phyloP scores from a whole-genome alignment of 2,888 invertebrate species.

The Ormyrus nitidulus region DNA sequence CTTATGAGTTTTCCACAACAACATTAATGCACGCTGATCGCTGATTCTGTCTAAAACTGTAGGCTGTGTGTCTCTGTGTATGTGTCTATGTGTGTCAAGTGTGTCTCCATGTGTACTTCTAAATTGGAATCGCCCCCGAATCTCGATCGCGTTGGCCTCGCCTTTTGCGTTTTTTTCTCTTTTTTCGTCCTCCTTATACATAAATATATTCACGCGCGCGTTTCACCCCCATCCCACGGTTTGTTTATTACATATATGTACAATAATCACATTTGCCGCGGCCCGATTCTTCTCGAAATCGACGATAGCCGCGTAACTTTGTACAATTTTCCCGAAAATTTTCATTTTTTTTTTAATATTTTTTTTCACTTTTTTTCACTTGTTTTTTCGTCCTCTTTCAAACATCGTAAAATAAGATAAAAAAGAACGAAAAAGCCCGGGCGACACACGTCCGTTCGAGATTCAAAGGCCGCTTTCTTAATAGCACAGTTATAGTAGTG shows the following conservation, averaged over 20 bases:
- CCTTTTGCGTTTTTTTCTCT: conserved; percentile 4
- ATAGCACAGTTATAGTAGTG: conserved; percentile 4
- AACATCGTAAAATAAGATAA: conserved; percentile 16
- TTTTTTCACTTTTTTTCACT: conserved; percentile 5
- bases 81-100: conserved; percentile 15
- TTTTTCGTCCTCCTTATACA: not conserved
- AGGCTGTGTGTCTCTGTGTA: not conserved
- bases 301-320: conserved; percentile 41
- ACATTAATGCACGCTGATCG: conserved; percentile 2
- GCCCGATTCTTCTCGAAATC: conserved; percentile 38
- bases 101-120: no score
- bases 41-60: not conserved
- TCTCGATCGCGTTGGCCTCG: conserved; percentile 54
- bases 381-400: not conserved
- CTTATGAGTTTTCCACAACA: conserved; percentile 16
- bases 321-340: conserved; percentile 40
- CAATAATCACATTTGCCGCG: conserved; percentile 52
- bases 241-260: conserved; percentile 45
- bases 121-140: conserved; percentile 40
- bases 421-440: conserved; percentile 15
- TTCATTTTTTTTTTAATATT: conserved; percentile 3
- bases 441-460: conserved; percentile 53
- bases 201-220: conserved; percentile 11
- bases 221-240: conserved; percentile 22
- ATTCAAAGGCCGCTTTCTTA: conserved; percentile 49